Evolutionary conservation across 2,888 invertebrate species (phyloP).

Genomic region (Parnassius orleans): DNA sequence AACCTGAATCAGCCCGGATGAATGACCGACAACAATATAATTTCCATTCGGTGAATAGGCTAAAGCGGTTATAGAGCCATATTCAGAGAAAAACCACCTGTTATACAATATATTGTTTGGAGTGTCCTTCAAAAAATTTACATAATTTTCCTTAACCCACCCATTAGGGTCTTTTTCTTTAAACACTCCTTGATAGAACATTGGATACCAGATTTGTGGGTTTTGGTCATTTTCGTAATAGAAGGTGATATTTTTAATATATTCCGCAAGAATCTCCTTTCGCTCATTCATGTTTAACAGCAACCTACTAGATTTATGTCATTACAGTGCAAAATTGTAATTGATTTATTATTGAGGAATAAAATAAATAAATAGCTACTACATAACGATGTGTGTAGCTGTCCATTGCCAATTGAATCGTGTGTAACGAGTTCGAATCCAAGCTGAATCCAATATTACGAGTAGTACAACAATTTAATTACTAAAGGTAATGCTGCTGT

Average conservation of each 20-base stretch:
- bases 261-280: conserved; percentile 45
- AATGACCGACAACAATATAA: conserved; percentile 66
- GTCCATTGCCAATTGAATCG: too few species aligned
- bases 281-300: conserved; percentile 38
- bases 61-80: conserved; percentile 58
- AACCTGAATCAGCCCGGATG: conserved; percentile 77
- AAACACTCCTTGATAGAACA: conserved; percentile 47
- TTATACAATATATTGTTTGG: conserved; percentile 51
- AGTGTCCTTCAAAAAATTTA: conserved; percentile 50
- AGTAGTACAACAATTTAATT: too few species aligned
- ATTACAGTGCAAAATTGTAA: background rate
- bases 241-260: conserved; percentile 37
- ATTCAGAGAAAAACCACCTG: conserved; percentile 58
- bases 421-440: too few species aligned
- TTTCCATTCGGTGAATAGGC: conserved; percentile 66
- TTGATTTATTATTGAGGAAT: too few species aligned
- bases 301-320: conserved; percentile 35
- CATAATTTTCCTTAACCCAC: conserved; percentile 53
- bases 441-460: too few species aligned
- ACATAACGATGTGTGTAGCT: too few species aligned
- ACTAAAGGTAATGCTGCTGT: too few species aligned
- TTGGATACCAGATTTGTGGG: conserved; percentile 57
- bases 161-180: conserved; percentile 35
- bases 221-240: conserved; percentile 49
- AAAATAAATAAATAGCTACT: too few species aligned